A percentile compares a stretch with the other conserved stretches of the same genome.
Evolutionary conservation across 2,797 vertebrate species (phyloP).

Genomic region (Hafferia zeledoni): DNA sequence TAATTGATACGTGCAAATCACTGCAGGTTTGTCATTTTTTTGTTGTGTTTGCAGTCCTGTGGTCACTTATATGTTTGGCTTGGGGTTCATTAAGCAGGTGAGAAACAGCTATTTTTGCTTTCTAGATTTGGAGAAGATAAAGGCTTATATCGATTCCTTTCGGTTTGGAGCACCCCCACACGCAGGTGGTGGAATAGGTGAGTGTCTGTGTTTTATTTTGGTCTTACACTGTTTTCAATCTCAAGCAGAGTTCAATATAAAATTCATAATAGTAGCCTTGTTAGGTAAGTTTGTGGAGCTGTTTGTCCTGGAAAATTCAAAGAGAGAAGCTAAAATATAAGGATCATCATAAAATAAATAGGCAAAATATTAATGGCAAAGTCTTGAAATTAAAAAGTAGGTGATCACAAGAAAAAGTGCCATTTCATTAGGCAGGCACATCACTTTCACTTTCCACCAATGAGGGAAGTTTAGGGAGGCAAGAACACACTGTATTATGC

Average conservation of each 20-base stretch:
- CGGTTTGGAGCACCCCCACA: conserved; percentile 96
- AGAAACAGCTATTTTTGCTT: neutral
- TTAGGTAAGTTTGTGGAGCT: neutral
- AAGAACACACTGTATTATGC: neutral
- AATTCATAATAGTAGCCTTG: neutral
- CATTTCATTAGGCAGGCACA: neutral
- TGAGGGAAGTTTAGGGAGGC: neutral
- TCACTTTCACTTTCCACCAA: neutral
- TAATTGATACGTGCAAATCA: neutral
- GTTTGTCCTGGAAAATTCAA: neutral
- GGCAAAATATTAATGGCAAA: neutral
- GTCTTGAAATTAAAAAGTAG: neutral
- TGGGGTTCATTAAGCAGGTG: neutral
- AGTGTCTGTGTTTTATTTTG: neutral
- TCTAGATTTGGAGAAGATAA: conserved; percentile 98
- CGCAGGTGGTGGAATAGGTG: conserved; percentile 96
- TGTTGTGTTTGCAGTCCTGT: neutral
- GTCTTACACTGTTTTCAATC: neutral
- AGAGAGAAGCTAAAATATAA: neutral
- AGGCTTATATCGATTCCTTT: conserved; percentile 96
- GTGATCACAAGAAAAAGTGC: neutral
- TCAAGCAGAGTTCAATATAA: neutral
- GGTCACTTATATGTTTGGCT: neutral
- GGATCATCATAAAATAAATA: neutral
- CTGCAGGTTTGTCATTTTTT: neutral